Evolutionary conservation across 2,797 vertebrate genomes (phyloP).

Genomic region (Neomorphus geoffroyi): DNA sequence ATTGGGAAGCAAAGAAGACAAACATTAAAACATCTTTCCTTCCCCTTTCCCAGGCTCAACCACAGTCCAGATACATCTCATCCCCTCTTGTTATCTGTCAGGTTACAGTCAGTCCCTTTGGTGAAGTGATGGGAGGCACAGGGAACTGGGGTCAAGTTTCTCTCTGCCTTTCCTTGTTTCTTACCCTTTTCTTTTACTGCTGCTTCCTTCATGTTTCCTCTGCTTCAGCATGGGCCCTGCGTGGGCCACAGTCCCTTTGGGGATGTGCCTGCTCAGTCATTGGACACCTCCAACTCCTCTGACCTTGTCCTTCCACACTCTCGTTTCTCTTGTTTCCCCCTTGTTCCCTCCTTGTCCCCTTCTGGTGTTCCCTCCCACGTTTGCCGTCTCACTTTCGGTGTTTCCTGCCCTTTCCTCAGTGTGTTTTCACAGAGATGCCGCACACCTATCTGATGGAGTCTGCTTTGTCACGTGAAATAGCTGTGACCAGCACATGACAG

Average conservation of each 20-base stretch:
- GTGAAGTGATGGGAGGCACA: not conserved
- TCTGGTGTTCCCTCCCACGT: not conserved
- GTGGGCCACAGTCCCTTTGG: not conserved
- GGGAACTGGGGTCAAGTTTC: not conserved
- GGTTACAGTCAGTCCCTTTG: not conserved
- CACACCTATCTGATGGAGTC: not conserved
- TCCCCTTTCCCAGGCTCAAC: constrained; percentile 41
- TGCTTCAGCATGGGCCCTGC: not conserved
- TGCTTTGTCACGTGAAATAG: fast-evolving
- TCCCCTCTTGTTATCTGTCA: not conserved
- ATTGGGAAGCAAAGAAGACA: not conserved
- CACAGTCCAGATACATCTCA: not conserved
- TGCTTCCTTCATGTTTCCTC: not conserved
- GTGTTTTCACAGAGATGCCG: fast-evolving
- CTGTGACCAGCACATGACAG: not conserved
- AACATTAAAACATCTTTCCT: constrained; percentile 14
- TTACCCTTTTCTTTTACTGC: not conserved
- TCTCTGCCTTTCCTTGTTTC: not conserved
- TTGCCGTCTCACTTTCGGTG: not conserved
- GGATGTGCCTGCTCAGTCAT: not conserved
- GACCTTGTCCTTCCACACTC: not conserved
- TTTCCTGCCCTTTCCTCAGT: not conserved
- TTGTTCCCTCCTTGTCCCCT: not conserved
- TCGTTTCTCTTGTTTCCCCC: not conserved
- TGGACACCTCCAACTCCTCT: not conserved